Evolutionary conservation across 2,113 vertebrate genomes (phyloP).

Genomic region (Tricholaema leucomelas): DNA sequence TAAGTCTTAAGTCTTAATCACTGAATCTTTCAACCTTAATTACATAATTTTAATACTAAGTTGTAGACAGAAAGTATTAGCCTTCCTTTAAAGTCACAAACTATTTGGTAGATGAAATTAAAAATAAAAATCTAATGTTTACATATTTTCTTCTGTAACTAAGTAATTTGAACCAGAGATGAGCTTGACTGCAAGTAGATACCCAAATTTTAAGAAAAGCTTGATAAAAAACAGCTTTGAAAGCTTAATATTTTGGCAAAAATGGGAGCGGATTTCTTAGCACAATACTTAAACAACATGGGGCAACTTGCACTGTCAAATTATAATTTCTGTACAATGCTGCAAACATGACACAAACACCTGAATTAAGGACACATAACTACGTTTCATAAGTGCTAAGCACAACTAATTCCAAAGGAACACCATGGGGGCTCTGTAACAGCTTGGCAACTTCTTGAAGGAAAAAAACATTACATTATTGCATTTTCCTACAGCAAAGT

Average conservation of each 20-base stretch:
- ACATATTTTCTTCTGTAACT: neutral
- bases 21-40: neutral
- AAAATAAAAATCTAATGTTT: neutral
- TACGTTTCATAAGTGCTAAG: neutral
- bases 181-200: neutral
- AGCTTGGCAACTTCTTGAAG: neutral
- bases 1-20: neutral
- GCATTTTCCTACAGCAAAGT: slow-evolving; percentile 13
- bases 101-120: neutral
- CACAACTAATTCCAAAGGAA: slow-evolving; percentile 22
- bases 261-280: neutral
- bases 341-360: neutral
- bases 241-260: neutral
- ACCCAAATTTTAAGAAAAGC: neutral
- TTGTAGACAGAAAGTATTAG: neutral
- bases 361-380: neutral
- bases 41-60: neutral
- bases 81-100: neutral
- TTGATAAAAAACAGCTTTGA: neutral
- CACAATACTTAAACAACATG: neutral
- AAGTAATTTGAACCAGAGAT: neutral
- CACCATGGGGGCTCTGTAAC: neutral
- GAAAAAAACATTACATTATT: slow-evolving; percentile 26
- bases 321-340: neutral
- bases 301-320: neutral